Percentiles rank a stretch among this genome's conserved stretches.
These are phyloP conservation scores for Cynocephalus volans DNA, from an alignment of 2,113 vertebrate species.

Conservation along the genomic window DNA sequence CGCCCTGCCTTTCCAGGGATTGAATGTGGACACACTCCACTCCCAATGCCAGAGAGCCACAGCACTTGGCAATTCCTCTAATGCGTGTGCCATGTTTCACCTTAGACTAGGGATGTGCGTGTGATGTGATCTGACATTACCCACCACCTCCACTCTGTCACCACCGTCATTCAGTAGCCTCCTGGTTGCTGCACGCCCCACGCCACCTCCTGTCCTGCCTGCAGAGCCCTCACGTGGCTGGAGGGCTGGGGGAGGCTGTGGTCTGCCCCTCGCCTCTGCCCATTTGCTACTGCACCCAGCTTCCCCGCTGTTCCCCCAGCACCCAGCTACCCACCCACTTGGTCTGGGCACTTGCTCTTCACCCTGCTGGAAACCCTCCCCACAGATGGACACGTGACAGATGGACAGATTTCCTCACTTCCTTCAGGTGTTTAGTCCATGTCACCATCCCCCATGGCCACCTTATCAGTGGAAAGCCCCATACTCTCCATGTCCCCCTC, in stretches of 20 bases:
- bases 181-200: fast-evolving
- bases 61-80: neutral
- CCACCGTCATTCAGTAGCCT: fast-evolving
- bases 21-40: neutral
- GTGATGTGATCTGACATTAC: fast-evolving
- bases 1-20: neutral
- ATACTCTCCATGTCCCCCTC: too few species aligned
- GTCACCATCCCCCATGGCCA: neutral
- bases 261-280: too few species aligned
- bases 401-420: neutral
- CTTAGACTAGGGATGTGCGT: fast-evolving
- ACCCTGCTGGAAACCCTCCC: neutral
- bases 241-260: neutral
- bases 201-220: neutral
- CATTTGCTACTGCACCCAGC: too few species aligned
- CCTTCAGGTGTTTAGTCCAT: neutral
- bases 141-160: neutral
- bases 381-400: neutral
- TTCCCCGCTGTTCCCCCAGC: too few species aligned
- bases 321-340: too few species aligned
- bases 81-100: fast-evolving
- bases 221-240: fast-evolving
- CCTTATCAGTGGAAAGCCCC: too few species aligned
- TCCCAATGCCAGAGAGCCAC: fast-evolving
- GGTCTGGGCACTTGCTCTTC: neutral